Percentiles rank a stretch among this genome's conserved stretches.
Evolutionary conservation across 1,140 invertebrate species (phyloP).

Genomic region (Periplaneta americana): DNA sequence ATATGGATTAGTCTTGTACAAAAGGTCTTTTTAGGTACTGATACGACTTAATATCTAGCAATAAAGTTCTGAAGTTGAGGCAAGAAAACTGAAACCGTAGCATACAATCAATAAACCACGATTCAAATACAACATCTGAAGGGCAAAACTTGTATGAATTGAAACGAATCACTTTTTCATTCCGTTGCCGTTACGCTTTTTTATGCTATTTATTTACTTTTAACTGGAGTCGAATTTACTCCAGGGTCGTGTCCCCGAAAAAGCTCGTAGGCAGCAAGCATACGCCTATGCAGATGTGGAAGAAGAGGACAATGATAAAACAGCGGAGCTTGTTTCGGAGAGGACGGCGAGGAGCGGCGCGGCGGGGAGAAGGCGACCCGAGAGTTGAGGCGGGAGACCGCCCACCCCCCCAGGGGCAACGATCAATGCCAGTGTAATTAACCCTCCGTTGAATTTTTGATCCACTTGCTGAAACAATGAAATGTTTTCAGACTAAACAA

Average conservation of each 20-base stretch:
- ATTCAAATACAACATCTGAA: too few relatives aligned
- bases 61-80: background rate
- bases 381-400: background rate
- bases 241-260: background rate
- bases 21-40: too few relatives aligned
- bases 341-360: background rate
- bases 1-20: too few relatives aligned
- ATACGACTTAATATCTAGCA: too few relatives aligned
- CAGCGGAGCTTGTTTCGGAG: background rate
- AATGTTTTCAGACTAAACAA: conserved; percentile 34
- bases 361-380: background rate
- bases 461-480: conserved; percentile 22
- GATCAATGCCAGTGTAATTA: conserved; percentile 21
- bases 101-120: background rate
- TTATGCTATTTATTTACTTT: background rate
- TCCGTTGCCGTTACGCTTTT: background rate
- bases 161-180: background rate
- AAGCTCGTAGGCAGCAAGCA: background rate
- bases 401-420: background rate
- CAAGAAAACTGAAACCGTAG: background rate
- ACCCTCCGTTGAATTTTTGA: conserved; percentile 22
- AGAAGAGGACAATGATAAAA: background rate
- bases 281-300: background rate
- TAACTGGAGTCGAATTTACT: background rate
- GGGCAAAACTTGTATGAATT: background rate